Evolutionary conservation across 2,888 invertebrate genomes (phyloP).

Genomic region (Ptilodon capucinus): DNA sequence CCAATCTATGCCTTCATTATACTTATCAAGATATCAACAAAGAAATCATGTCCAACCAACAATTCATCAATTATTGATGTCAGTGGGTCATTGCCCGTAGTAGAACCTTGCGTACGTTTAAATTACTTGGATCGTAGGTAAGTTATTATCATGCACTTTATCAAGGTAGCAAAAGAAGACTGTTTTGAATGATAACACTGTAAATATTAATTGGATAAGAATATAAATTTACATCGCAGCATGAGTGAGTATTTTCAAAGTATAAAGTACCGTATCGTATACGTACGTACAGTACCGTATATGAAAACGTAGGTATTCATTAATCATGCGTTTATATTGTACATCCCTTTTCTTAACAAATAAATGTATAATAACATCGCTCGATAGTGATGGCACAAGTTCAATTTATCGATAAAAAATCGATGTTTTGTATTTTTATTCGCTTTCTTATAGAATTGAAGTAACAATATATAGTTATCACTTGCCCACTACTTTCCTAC

Average conservation of each 20-base stretch:
- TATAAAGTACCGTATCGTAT: too few species aligned
- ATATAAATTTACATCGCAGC: neutral
- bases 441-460: too few species aligned
- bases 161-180: neutral
- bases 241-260: neutral
- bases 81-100: neutral
- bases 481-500: too few species aligned
- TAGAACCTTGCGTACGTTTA: neutral
- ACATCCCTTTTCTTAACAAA: neutral
- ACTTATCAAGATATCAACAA: too few species aligned
- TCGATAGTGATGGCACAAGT: neutral
- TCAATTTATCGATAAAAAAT: neutral
- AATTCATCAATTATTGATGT: neutral
- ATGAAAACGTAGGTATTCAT: too few species aligned
- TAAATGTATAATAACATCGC: neutral
- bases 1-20: too few species aligned
- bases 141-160: neutral
- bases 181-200: neutral
- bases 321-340: neutral
- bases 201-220: neutral
- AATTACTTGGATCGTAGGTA: neutral
- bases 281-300: too few species aligned
- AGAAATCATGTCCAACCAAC: too few species aligned
- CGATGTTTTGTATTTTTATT: neutral
- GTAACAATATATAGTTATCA: too few species aligned